Evolutionary conservation across 2,888 invertebrate species (phyloP).

Genomic region (Phaonia tiefii): DNA sequence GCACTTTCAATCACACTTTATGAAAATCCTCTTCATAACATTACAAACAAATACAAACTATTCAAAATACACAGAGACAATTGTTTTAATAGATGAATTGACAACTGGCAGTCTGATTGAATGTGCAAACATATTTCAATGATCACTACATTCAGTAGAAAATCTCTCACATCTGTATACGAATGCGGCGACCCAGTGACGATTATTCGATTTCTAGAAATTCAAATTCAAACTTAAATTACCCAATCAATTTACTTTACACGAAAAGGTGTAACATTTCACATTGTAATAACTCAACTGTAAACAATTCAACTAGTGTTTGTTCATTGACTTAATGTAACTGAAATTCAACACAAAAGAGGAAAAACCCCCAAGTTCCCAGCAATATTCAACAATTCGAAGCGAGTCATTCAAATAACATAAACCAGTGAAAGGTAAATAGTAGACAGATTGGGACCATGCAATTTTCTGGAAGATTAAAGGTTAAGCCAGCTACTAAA

Average conservation of each 20-base stretch:
- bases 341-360: neutral
- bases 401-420: no score
- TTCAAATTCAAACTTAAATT: no score
- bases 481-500: no score
- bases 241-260: no score
- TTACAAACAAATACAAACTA: neutral
- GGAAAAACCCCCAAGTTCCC: no score
- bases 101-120: neutral
- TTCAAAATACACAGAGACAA: neutral
- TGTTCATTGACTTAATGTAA: neutral
- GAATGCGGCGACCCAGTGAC: no score
- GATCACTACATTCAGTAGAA: neutral
- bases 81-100: neutral
- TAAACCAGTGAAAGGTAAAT: no score
- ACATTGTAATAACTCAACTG: neutral
- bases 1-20: no score
- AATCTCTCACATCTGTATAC: neutral
- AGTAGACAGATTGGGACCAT: no score
- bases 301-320: neutral
- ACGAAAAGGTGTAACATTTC: slow-evolving; percentile 17
- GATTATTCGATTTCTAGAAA: no score
- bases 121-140: neutral
- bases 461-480: no score
- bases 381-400: no score
- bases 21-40: neutral